These are phyloP conservation scores for Nettapus auritus DNA, from an alignment of 2,113 vertebrate species.

Conservation along the genomic window DNA sequence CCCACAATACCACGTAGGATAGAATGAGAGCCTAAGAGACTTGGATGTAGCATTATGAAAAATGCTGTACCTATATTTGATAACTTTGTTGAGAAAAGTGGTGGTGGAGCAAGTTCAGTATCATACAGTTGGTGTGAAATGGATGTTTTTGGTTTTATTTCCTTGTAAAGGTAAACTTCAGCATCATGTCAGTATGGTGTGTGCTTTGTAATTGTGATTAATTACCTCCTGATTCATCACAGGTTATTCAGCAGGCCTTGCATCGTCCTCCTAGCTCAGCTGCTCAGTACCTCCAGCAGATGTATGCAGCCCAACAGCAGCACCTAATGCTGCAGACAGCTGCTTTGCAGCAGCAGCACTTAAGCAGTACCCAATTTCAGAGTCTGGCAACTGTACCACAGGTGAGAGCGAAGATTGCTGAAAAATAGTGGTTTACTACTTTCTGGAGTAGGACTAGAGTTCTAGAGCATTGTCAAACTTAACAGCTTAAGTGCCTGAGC, in stretches of 20 bases:
- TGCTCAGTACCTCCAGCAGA: constrained; percentile 95
- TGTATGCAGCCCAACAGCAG: constrained; percentile 95
- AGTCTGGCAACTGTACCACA: constrained; percentile 88
- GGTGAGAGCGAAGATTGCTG: constrained; percentile 76
- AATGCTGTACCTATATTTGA: not conserved
- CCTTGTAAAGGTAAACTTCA: constrained; percentile 8
- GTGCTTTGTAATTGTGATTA: constrained; percentile 52
- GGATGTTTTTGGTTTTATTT: not conserved
- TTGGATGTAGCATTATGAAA: not conserved
- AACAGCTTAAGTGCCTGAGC: constrained; percentile 65
- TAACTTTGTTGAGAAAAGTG: not conserved
- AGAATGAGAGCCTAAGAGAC: not conserved
- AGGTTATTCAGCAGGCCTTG: constrained; percentile 94
- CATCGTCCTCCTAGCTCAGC: constrained; percentile 92
- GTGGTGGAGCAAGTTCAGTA: not conserved
- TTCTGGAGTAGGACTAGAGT: not conserved
- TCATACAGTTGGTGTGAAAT: not conserved
- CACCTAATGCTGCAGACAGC: constrained; percentile 94
- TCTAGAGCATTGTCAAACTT: not conserved
- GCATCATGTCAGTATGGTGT: constrained; percentile 14
- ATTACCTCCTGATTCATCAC: constrained; percentile 62
- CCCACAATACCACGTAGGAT: not conserved
- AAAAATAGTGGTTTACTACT: not conserved
- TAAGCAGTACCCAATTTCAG: constrained; percentile 87
- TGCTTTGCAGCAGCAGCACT: constrained; percentile 87